Evolutionary conservation across 2,113 vertebrate species (phyloP), one percentile per base, ranked within the genome.

Genomic region (Serinus canaria): DNA sequence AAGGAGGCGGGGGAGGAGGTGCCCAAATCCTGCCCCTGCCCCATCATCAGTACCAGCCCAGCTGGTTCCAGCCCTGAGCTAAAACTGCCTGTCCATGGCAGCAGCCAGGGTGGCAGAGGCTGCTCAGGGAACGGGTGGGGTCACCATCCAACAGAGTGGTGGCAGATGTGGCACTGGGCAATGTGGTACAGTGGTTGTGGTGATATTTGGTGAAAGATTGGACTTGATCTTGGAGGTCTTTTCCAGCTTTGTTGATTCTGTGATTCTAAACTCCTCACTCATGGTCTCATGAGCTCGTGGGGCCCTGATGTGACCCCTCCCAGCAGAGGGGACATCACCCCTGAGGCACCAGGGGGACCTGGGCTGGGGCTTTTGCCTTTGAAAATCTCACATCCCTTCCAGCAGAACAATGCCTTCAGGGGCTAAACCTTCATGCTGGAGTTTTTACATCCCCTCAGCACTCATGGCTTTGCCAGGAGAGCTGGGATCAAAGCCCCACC

Each of bases 51-150:
- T 21, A 11, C 11, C 10, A 5, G 4, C 69, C 39, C 78, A 46
- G 53, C 33, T n/a, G 53, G 60, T 47, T 23, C 41, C 72, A 69
- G 4, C 13, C 49, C 33, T 18, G 79, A 66, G 67, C 30, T 49
- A 18, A 63, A 63, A 0, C n/a, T 7, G 3, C 39, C 30, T 19
- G 10, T 41, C 30, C 53, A 0, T 0, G 15, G 82, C 31, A 63
- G 43, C 33, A 68, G 41, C 10, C 1, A 0, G 85, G 24, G 6
- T 24, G 68, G 44, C 68, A 85, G 49, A 9, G 82, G 60, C 70
- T 75, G 70, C 50, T 2, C 2, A 0, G 50, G 85, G 22, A 28
- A 2, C n/a, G 24, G 59, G 3, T 24, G 53, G 6, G 14, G 46
- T 3, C 46, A 30, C 69, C 62, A 30, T 1, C 47, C 63, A 13